A percentile compares a stretch with the other conserved stretches of the same genome.
Conservation (phyloP, 2,888 invertebrate species). For the Noctua fimbriata region DNA sequence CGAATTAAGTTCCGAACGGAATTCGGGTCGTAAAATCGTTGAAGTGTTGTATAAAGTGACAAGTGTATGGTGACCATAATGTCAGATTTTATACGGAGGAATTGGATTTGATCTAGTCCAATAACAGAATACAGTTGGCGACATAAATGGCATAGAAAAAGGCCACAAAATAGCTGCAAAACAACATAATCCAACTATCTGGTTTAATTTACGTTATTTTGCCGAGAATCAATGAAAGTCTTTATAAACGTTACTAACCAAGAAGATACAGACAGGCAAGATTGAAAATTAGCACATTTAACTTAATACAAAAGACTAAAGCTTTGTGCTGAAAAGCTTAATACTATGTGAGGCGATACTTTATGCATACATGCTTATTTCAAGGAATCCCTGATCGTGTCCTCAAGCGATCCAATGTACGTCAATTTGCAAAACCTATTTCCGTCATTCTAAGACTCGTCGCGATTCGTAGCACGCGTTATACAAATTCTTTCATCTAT, state of each 20-base stretch:
- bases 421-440: not conserved
- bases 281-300: not conserved
- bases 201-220: not conserved
- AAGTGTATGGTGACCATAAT: constrained; percentile 72
- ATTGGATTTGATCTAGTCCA: not conserved
- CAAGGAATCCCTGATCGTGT: not conserved
- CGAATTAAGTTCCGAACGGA: constrained; percentile 76
- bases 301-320: not conserved
- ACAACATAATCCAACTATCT: not conserved
- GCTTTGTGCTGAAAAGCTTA: not conserved
- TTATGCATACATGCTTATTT: not conserved
- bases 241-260: not conserved
- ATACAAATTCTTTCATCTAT: not conserved
- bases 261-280: not conserved
- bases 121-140: not conserved
- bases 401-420: not conserved
- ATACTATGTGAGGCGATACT: not conserved
- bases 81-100: not conserved
- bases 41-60: constrained; percentile 74
- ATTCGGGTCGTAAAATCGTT: constrained; percentile 75
- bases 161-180: not conserved
- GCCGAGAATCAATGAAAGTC: not conserved
- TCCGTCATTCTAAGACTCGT: not conserved
- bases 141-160: not conserved
- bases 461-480: not conserved